phyloP scores from a whole-genome alignment of 2,797 vertebrate genomes.

The Melanotaenia pygmaea region DNA sequence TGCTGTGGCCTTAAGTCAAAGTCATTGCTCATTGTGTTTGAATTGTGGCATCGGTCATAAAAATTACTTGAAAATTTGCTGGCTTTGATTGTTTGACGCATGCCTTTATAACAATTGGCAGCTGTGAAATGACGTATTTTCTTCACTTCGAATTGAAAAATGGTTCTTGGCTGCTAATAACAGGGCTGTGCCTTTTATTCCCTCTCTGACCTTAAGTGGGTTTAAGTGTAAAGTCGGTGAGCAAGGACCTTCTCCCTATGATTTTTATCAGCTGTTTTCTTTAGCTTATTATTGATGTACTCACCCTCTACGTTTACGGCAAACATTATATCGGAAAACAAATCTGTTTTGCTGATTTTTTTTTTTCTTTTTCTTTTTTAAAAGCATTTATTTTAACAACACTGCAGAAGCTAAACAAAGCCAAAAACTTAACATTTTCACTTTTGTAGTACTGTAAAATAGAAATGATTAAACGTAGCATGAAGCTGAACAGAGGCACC shows the following conservation, averaged over 20 bases:
- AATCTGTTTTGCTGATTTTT: neutral
- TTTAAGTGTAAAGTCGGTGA: slow-evolving; percentile 5
- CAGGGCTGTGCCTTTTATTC: slow-evolving; percentile 32
- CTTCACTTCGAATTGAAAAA: slow-evolving; percentile 18
- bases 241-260: neutral
- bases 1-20: slow-evolving; percentile 25
- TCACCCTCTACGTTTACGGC: neutral
- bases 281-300: neutral
- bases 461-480: no score
- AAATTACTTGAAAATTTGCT: slow-evolving; percentile 16
- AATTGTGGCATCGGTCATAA: slow-evolving; percentile 16
- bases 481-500: no score
- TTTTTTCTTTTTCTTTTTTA: no score
- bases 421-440: no score
- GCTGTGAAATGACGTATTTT: slow-evolving; percentile 35
- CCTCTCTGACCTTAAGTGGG: neutral
- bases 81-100: slow-evolving; percentile 29
- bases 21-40: slow-evolving; percentile 39
- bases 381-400: neutral
- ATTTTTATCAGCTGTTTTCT: neutral
- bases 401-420: neutral
- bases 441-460: no score
- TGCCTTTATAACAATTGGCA: slow-evolving; percentile 28
- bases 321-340: neutral
- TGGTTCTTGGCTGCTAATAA: slow-evolving; percentile 25